Base-by-base conservation (phyloP, 1,140 invertebrate species). In the Brachionus rubens region DNA sequence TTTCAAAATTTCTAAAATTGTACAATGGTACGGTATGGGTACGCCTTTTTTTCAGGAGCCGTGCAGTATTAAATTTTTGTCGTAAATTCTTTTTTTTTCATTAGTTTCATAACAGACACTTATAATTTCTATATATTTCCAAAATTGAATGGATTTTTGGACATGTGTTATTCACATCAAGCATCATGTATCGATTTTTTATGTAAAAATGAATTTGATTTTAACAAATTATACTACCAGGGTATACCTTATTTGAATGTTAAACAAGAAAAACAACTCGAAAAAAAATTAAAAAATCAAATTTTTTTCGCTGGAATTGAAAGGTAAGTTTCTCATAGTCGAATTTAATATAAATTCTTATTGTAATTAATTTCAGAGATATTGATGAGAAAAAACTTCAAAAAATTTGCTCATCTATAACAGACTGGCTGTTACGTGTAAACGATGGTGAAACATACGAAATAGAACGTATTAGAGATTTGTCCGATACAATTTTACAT, bases 111-210 rank as follows among this genome's bases (percentile, higher is more conserved):
- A 5, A 87, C 87, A 10, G 80, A 87, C 50, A 84, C 86, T 0
- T 91, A 88, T 80, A 90, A 87, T 77, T 90, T 91, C 82, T 88
- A 89, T 80, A 79, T 91, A 19, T 86, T 88, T 78, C 90, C 90
- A n/a, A 85, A 86, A 79, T 80, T 85, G 12, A 86, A 89, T 82
- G 87, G 87, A 3, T 84, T 83, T 56, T 19, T 16, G n/a, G 26
- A 76, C 19, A 1, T 28, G 9, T 16, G 12, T 47, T 77, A 56
- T 75, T 21, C 54, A n/a, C 77, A 78, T 47, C 70, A 91, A 84
- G 83, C 87, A 9, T 86, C 87, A 1, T 86, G 88, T 16, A 77
- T 90, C 2, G 86, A 88, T 72, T 91, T 91, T 82, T 81, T 91
- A 5, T 83, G 85, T 78, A 81, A 81, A 59, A 83, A 90, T 81